These are phyloP conservation scores for Epizoanthus fatuus DNA, from an alignment of 92 coral and sea anemone genomes.

Conservation along the genomic window DNA sequence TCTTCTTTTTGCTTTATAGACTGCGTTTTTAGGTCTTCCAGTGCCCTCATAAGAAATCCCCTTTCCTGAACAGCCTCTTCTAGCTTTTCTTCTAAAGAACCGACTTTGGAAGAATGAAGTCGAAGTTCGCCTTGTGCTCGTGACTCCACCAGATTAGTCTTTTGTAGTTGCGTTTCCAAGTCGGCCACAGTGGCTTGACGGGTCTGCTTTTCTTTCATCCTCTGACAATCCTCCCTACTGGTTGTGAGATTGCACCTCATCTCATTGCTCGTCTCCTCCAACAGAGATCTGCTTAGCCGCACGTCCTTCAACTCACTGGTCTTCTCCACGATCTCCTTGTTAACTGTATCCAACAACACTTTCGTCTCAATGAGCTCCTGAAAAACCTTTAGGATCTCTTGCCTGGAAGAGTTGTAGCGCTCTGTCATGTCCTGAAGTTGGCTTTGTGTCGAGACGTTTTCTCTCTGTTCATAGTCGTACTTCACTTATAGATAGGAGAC, in stretches of 20 bases:
- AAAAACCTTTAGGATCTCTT: conserved; percentile 7
- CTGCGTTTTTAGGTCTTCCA: neutral
- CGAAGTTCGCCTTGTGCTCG: neutral
- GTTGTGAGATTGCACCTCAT: conserved; percentile 8
- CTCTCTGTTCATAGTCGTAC: conserved; percentile 6
- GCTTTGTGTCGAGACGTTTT: conserved; percentile 11
- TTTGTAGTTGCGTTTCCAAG: conserved; percentile 7
- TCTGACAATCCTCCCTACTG: conserved; percentile 2
- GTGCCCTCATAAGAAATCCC: neutral
- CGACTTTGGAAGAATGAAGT: conserved; percentile 1
- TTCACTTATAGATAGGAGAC: conserved; percentile 11
- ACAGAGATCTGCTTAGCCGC: neutral
- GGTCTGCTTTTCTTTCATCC: neutral
- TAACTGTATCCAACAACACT: conserved; percentile 4
- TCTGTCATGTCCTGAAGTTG: conserved; percentile 10
- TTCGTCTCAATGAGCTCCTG: conserved; percentile 23
- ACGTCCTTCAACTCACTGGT: neutral
- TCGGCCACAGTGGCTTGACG: neutral
- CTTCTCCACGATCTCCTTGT: neutral
- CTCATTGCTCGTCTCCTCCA: conserved; percentile 15
- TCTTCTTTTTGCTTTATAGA: conserved; percentile 13
- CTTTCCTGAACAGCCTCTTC: conserved; percentile 6
- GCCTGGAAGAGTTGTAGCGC: conserved; percentile 9
- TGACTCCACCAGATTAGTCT: neutral
- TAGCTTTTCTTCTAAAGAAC: neutral